Evolutionary conservation across 2,113 vertebrate species (phyloP).

Genomic region (Cynoglossus semilaevis): DNA sequence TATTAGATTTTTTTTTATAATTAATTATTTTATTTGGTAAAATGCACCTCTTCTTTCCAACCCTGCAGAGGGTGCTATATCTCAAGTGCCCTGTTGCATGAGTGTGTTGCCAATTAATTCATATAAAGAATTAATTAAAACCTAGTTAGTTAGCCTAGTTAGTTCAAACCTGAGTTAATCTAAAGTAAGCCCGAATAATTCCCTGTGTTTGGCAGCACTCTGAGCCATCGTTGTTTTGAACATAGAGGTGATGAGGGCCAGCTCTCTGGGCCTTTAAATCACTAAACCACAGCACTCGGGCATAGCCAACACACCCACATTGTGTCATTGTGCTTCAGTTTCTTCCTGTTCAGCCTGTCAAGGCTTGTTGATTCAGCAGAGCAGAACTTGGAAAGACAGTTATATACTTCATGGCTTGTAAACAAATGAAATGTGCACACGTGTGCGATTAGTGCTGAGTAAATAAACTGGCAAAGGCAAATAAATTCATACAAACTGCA

Average conservation of each 20-base stretch:
- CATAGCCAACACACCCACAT: conserved; percentile 17
- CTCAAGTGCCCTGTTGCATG: too few relatives aligned
- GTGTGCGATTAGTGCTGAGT: neutral
- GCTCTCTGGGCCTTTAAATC: neutral
- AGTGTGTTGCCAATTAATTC: too few relatives aligned
- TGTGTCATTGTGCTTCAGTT: conserved; percentile 19
- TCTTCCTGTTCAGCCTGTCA: conserved; percentile 33
- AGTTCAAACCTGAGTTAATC: neutral
- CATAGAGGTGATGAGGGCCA: neutral
- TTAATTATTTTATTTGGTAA: too few relatives aligned
- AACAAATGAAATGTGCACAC: neutral
- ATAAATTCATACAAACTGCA: too few relatives aligned
- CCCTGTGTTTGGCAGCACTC: neutral
- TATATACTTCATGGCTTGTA: neutral
- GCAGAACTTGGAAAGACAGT: neutral
- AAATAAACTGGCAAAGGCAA: too few relatives aligned
- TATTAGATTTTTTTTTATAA: too few relatives aligned
- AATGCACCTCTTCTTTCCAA: too few relatives aligned
- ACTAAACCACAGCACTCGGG: neutral
- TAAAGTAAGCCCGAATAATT: neutral
- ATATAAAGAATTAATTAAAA: too few relatives aligned
- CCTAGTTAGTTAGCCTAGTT: too few relatives aligned
- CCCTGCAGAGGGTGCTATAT: too few relatives aligned
- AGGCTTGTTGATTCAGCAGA: conserved; percentile 8
- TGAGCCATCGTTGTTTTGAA: neutral